Percentiles rank a stretch among this genome's conserved stretches.
phyloP scores from a whole-genome alignment of 2,888 invertebrate species.

The Trachelus iudaicus region DNA sequence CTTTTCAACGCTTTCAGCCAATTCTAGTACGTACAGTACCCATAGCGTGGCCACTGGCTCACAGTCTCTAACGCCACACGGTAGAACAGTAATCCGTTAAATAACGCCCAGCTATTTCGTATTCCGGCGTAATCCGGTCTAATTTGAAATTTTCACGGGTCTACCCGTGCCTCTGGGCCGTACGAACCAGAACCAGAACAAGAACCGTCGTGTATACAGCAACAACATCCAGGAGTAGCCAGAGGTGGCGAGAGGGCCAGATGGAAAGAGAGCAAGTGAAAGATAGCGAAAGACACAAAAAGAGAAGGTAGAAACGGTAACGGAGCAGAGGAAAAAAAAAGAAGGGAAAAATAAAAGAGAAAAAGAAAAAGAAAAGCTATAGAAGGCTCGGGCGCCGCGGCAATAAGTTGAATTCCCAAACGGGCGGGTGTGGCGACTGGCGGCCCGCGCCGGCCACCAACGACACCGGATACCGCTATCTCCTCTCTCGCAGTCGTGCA shows the following conservation, averaged over 20 bases:
- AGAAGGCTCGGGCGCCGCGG: slow-evolving; percentile 38
- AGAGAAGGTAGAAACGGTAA: not conserved
- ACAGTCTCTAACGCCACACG: not conserved
- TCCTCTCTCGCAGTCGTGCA: slow-evolving; percentile 8
- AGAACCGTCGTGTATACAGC: not conserved
- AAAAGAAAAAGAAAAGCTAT: slow-evolving; percentile 31
- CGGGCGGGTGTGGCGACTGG: slow-evolving; percentile 64
- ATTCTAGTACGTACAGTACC: not conserved
- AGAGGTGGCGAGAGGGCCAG: not conserved
- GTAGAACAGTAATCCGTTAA: not conserved
- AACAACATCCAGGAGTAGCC: not conserved
- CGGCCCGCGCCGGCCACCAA: slow-evolving; percentile 62
- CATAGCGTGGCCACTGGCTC: not conserved
- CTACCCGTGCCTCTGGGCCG: not conserved
- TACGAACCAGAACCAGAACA: not conserved
- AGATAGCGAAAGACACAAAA: not conserved
- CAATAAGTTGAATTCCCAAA: slow-evolving; percentile 64
- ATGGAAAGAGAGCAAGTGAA: not conserved
- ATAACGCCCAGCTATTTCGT: not conserved
- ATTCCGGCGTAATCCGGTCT: not conserved
- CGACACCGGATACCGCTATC: slow-evolving; percentile 50
- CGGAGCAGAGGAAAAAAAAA: not conserved
- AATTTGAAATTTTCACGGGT: not conserved
- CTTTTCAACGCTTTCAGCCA: not conserved
- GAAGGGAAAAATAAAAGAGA: not conserved